These are phyloP conservation scores for Cacoxenus indagator DNA, from an alignment of 2,888 invertebrate species.

Conservation along the genomic window DNA sequence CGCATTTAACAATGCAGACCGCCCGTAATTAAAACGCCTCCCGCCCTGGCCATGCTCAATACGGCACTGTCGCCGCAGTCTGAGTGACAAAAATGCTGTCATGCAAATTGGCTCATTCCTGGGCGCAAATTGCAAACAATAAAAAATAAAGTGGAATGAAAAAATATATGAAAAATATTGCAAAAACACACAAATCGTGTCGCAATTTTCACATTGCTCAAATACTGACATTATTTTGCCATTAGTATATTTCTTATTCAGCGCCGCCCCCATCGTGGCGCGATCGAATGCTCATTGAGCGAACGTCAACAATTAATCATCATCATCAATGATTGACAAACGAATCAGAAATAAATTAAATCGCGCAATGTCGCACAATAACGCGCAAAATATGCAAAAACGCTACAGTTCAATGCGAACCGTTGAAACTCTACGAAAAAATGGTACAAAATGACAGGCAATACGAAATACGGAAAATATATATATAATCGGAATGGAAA, in stretches of 20 bases:
- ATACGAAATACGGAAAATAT: no score
- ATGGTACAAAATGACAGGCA: no score
- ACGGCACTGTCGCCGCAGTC: neutral
- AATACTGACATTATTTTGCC: neutral
- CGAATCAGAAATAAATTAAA: constrained; percentile 56
- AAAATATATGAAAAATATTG: no score
- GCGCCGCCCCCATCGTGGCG: constrained; percentile 23
- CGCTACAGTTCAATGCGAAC: no score
- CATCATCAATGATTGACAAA: constrained; percentile 56
- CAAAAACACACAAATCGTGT: neutral
- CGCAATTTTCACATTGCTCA: neutral
- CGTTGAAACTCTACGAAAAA: no score
- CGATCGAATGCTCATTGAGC: constrained; percentile 24
- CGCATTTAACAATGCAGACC: neutral
- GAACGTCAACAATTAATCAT: constrained; percentile 51
- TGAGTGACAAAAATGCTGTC: constrained; percentile 8
- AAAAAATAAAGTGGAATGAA: no score
- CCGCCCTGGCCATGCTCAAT: neutral
- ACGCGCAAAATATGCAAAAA: neutral
- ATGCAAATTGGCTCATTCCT: constrained; percentile 3
- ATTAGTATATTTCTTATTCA: neutral
- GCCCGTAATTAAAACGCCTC: no score
- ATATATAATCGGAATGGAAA: no score
- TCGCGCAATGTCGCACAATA: neutral
- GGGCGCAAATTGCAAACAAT: no score